A percentile compares a stretch with the other conserved stretches of the same genome.
Evolutionary conservation across 1,140 invertebrate species (phyloP).

Genomic region (Bombus difficillimus): DNA sequence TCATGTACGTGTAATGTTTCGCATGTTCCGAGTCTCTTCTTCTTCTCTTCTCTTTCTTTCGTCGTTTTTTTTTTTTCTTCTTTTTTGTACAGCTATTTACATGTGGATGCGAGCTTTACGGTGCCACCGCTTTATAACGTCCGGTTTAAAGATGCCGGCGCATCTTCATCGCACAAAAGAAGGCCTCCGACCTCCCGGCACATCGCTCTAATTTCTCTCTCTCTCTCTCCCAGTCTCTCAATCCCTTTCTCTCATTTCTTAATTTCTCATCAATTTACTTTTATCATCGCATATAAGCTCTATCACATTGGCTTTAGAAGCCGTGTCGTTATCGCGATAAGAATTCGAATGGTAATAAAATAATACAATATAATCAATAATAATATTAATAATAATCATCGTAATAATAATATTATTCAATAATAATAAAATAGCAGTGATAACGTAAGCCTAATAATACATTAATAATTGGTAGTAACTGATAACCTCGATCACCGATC

Average conservation of each 20-base stretch:
- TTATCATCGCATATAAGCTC: conserved; percentile 81
- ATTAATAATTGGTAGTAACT: conserved; percentile 59
- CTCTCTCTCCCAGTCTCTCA: not conserved
- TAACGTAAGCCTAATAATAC: conserved; percentile 60
- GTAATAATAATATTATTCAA: conserved; percentile 59
- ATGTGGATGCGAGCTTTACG: conserved; percentile 69
- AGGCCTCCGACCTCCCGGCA: conserved; percentile 48
- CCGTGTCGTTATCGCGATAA: conserved; percentile 79
- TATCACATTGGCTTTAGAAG: conserved; percentile 83
- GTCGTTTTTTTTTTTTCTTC: conserved; percentile 20
- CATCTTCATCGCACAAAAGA: conserved; percentile 50
- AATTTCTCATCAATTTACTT: conserved; percentile 28
- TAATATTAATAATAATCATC: conserved; percentile 61
- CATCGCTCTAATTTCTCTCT: not conserved
- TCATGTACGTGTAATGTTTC: conserved; percentile 69
- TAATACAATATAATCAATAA: conserved; percentile 69
- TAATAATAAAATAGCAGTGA: conserved; percentile 65
- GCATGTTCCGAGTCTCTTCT: conserved; percentile 55
- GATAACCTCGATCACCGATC: conserved; percentile 47
- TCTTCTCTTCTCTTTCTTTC: conserved; percentile 33
- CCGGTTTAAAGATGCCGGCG: conserved; percentile 64
- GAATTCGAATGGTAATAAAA: conserved; percentile 72
- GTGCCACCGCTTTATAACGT: conserved; percentile 65
- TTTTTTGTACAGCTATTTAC: conserved; percentile 80
- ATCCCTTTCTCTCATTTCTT: not conserved